Evolutionary conservation across 2,113 vertebrate species (phyloP).

Genomic region (Pteronura brasiliensis): DNA sequence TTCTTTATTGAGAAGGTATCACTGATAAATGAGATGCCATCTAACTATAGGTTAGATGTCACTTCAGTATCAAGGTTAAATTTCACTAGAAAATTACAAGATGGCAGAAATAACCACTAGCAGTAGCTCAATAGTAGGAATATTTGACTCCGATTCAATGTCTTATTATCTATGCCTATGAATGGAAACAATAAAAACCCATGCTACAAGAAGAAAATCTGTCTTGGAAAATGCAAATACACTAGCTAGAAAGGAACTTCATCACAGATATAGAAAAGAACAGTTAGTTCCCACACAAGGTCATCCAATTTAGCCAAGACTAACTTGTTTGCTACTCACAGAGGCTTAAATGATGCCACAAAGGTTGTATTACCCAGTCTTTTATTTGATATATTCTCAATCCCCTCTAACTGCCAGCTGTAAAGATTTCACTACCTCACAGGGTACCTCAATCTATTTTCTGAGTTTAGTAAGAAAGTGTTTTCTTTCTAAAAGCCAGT

Average conservation of each 20-base stretch:
- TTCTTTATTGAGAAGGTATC: not conserved
- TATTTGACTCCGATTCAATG: not conserved
- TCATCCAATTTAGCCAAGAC: not conserved
- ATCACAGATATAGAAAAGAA: not conserved
- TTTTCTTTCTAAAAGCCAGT: constrained; percentile 20
- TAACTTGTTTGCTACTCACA: not conserved
- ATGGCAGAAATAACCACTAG: not conserved
- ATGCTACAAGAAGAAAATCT: not conserved
- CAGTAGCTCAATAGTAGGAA: not conserved
- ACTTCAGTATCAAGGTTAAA: constrained; percentile 17
- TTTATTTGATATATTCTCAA: not conserved
- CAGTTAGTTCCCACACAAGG: not conserved
- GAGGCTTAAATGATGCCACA: not conserved
- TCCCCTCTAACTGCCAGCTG: not conserved
- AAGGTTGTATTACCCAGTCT: not conserved
- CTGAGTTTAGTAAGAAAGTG: not conserved
- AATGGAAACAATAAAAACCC: not conserved
- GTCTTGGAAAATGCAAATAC: not conserved
- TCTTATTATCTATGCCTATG: not conserved
- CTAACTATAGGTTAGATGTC: not conserved
- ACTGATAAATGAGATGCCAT: not conserved
- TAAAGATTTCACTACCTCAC: not conserved
- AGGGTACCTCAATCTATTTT: not conserved
- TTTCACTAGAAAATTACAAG: constrained; percentile 15
- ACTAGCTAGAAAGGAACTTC: not conserved